phyloP scores from a whole-genome alignment of 2,113 vertebrate genomes.

The Tricholaema leucomelas region DNA sequence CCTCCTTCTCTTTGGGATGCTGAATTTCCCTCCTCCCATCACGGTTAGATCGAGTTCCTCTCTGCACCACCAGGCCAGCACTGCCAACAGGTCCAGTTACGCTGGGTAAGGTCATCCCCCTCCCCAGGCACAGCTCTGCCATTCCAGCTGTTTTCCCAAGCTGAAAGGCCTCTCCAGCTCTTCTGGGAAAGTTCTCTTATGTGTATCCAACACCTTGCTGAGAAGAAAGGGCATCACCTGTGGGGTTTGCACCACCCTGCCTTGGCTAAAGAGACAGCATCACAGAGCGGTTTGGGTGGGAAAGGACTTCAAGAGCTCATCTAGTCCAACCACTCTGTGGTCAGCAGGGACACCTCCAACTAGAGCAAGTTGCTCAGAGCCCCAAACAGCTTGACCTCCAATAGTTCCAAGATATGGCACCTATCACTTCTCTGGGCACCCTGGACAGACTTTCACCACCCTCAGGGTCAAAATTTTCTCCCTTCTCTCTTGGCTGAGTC shows the following conservation, averaged over 20 bases:
- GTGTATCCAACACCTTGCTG: neutral
- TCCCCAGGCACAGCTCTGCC: neutral
- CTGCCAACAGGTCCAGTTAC: accelerated
- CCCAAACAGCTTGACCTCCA: neutral
- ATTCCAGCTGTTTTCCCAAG: neutral
- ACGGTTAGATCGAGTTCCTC: neutral
- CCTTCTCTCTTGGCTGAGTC: neutral
- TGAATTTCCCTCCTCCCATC: neutral
- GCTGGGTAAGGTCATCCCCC: neutral
- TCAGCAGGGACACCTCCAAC: neutral
- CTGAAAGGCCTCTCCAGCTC: neutral
- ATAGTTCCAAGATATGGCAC: no score
- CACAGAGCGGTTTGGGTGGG: no score
- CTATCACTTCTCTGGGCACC: no score
- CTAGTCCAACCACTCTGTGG: no score
- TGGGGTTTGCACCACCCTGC: neutral
- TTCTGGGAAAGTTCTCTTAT: neutral
- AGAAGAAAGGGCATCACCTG: neutral
- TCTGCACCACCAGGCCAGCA: neutral
- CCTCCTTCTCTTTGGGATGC: neutral
- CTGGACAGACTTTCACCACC: neutral
- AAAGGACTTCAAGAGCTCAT: no score
- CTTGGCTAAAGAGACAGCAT: neutral
- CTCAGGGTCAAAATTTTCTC: neutral
- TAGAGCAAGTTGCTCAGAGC: neutral